Percentiles rank a stretch among this genome's conserved stretches.
These are phyloP conservation scores for Euspilapteryx auroguttella DNA, from an alignment of 2,888 invertebrate genomes.

Conservation along the genomic window DNA sequence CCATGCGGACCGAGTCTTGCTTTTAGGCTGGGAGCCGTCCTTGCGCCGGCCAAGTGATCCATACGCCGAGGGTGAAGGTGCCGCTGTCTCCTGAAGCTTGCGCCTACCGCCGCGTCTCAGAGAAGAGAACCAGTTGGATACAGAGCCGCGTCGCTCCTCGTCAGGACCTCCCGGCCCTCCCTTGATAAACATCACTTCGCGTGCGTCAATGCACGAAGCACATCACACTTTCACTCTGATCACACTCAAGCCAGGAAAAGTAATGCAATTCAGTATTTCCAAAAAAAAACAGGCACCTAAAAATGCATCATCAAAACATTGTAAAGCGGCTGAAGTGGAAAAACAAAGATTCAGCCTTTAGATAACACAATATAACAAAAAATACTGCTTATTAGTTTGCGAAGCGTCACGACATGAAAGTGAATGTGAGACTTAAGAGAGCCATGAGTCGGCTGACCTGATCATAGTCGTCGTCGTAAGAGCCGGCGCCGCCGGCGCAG, in stretches of 20 bases:
- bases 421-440: conserved; percentile 21
- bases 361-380: conserved; percentile 13
- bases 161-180: conserved; percentile 45
- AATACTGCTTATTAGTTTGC: conserved; percentile 17
- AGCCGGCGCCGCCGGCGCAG: conserved; percentile 37
- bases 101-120: conserved; percentile 65
- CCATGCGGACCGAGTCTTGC: conserved; percentile 62
- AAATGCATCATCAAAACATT: conserved; percentile 23
- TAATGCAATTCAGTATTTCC: no score
- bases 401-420: conserved; percentile 34
- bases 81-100: conserved; percentile 38
- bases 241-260: no score
- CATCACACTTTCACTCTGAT: conserved; percentile 38
- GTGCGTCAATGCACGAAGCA: conserved; percentile 30
- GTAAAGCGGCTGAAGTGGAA: conserved; percentile 43
- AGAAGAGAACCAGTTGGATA: conserved; percentile 82
- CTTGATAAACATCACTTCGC: conserved; percentile 59
- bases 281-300: conserved; percentile 18
- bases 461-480: conserved; percentile 52
- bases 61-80: conserved; percentile 36
- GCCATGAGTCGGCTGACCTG: conserved; percentile 35
- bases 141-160: conserved; percentile 68
- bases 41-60: conserved; percentile 55
- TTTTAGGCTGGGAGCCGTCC: conserved; percentile 40
- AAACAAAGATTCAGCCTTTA: conserved; percentile 14